phyloP scores from a whole-genome alignment of 2,797 vertebrate species.

The Paguma larvata region DNA sequence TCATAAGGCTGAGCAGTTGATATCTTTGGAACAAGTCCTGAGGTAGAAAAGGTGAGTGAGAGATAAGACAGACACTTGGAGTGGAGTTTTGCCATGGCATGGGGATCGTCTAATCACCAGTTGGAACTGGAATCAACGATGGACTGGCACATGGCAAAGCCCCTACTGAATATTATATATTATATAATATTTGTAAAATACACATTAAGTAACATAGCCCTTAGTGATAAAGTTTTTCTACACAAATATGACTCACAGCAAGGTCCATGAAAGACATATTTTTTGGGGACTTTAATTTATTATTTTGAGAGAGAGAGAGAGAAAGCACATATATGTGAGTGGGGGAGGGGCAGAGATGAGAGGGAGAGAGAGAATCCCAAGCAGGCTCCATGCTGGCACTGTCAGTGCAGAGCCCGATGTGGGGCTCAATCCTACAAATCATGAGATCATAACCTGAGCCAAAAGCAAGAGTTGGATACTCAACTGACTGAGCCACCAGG shows the following conservation, averaged over 20 bases:
- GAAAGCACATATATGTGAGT: too few relatives aligned
- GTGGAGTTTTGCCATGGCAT: background rate
- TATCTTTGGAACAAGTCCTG: background rate
- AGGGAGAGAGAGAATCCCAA: too few relatives aligned
- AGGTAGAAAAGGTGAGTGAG: conserved; percentile 14
- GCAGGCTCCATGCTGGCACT: too few relatives aligned
- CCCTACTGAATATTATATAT: background rate
- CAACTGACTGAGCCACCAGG: too few relatives aligned
- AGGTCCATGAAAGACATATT: background rate
- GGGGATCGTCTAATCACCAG: background rate
- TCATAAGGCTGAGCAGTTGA: background rate
- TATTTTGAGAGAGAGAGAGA: too few relatives aligned
- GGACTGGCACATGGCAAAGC: background rate
- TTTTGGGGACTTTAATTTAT: background rate
- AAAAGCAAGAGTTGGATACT: too few relatives aligned
- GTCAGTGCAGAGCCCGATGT: too few relatives aligned
- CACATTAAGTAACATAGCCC: background rate
- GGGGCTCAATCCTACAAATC: too few relatives aligned
- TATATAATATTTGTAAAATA: background rate
- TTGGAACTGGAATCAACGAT: background rate
- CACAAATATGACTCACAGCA: background rate
- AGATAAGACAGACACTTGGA: background rate
- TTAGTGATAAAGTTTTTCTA: background rate
- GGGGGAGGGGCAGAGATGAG: too few relatives aligned
- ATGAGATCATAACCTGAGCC: too few relatives aligned